phyloP scores from a whole-genome alignment of 1,140 invertebrate species.

The Trypoxylus dichotomus region DNA sequence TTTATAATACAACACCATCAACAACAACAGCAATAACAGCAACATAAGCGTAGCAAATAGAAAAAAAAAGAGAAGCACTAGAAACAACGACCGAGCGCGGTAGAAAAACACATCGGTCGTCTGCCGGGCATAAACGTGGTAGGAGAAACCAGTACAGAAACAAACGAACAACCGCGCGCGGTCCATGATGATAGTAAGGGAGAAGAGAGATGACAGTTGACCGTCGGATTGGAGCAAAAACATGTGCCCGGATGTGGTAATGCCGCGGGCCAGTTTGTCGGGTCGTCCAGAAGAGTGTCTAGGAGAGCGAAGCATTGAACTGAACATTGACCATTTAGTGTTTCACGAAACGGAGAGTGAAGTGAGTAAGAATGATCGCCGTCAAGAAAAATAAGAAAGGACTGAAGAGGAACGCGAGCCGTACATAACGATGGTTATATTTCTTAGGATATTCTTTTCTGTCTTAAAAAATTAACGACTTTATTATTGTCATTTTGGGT shows the following conservation, averaged over 20 bases:
- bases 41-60: conserved; percentile 3
- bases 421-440: background rate
- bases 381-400: background rate
- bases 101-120: conserved; percentile 18
- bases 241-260: conserved; percentile 41
- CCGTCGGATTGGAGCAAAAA: conserved; percentile 36
- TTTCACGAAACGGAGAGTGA: conserved; percentile 12
- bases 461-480: background rate
- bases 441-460: background rate
- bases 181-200: background rate
- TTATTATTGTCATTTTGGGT: conserved; percentile 7
- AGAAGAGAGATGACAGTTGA: conserved; percentile 28
- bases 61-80: background rate
- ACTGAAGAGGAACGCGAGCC: background rate
- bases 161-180: conserved; percentile 9
- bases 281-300: conserved; percentile 30
- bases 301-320: conserved; percentile 32
- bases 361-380: conserved; percentile 3
- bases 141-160: conserved; percentile 16
- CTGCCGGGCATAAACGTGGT: background rate
- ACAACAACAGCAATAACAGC: conserved; percentile 8
- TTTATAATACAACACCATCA: conserved; percentile 8
- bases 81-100: conserved; percentile 2
- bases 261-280: conserved; percentile 37
- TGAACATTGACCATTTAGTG: conserved; percentile 21